Evolutionary conservation across 1,140 invertebrate species (phyloP), one percentile per base, ranked within the genome.

Genomic region (Seison nebaliae): DNA sequence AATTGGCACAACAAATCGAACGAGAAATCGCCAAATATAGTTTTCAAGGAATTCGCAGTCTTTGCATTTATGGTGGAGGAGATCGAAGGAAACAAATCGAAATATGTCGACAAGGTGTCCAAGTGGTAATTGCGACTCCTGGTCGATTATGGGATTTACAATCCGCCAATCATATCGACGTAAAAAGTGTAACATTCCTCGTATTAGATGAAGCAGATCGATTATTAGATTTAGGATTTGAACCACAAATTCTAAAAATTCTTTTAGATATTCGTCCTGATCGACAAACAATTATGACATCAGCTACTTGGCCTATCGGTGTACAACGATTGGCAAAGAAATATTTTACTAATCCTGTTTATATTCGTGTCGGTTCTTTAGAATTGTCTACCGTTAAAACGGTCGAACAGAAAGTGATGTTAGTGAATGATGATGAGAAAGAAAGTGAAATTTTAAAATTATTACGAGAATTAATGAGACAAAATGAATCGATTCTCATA

Each of bases 1-100:
- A 88, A 58, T 57, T 88, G 20, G 80, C 80, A 1, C 54, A 76
- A 3, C 80, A 91, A 57, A 88, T 86, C 50, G 71, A 84, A 48
- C 68, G 68, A 28, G 80, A 88, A 64, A 71, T 76, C 1, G 67
- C 68, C 8, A 84, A 84, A 55, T 84, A 79, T 52, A 59, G 69
- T 2, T 84, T 80, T 47, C 69, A 64, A 48, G 67, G 67, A 11
- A 80, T 84, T 43, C 75, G 70, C 55, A 72, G 71, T 41, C 69
- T 76, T n/a, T 80, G 76, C 49, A 49, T 81, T 4, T 83, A 80
- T 60, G 80, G 79, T 18, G 79, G 79, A 23, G 76, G 70, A 2
- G 69, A 66, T 51, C 59, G 76, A 1, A 60, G 65, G 32, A 65
- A 71, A 28, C 80, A 88, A 62, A 69, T 80, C 4, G 62, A 67